Evolutionary conservation across 37 sponge, comb jelly and placozoan genomes (phyloP).

Genomic region (Geodia barretti): DNA sequence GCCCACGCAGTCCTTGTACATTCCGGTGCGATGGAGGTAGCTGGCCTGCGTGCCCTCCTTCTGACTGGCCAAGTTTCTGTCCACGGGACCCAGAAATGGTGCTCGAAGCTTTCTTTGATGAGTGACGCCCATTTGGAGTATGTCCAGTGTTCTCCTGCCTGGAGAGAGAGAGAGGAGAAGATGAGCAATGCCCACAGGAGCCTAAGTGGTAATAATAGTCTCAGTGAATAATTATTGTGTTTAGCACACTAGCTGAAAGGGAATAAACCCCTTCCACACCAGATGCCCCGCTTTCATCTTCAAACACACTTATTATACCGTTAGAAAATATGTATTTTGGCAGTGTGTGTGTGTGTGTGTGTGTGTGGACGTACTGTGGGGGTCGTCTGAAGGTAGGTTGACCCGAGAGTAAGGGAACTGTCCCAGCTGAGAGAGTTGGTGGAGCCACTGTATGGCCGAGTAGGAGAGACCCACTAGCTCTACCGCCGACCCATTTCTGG

Average conservation of each 20-base stretch:
- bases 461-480: slow-evolving; percentile 95
- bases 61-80: slow-evolving; percentile 29
- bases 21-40: slow-evolving; percentile 80
- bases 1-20: slow-evolving; percentile 89
- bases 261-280: too few relatives aligned
- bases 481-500: slow-evolving; percentile 96
- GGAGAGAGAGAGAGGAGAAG: too few relatives aligned
- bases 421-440: slow-evolving; percentile 56
- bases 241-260: too few relatives aligned
- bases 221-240: too few relatives aligned
- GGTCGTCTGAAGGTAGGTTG: neutral
- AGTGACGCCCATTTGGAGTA: slow-evolving; percentile 46
- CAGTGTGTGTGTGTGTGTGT: too few relatives aligned
- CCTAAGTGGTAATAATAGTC: too few relatives aligned
- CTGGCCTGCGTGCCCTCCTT: slow-evolving; percentile 56
- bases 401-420: slow-evolving; percentile 86
- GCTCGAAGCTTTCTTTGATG: slow-evolving; percentile 82
- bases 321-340: too few relatives aligned
- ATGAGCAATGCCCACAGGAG: too few relatives aligned
- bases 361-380: neutral
- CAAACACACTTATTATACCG: too few relatives aligned
- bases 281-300: too few relatives aligned
- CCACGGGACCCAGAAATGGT: slow-evolving; percentile 88
- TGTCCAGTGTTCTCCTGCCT: slow-evolving; percentile 9
- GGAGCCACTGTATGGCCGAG: slow-evolving; percentile 87